Evolutionary conservation across 2,888 invertebrate species (phyloP), one percentile per base, ranked within the genome.

Genomic region (Eupithecia abbreviata): DNA sequence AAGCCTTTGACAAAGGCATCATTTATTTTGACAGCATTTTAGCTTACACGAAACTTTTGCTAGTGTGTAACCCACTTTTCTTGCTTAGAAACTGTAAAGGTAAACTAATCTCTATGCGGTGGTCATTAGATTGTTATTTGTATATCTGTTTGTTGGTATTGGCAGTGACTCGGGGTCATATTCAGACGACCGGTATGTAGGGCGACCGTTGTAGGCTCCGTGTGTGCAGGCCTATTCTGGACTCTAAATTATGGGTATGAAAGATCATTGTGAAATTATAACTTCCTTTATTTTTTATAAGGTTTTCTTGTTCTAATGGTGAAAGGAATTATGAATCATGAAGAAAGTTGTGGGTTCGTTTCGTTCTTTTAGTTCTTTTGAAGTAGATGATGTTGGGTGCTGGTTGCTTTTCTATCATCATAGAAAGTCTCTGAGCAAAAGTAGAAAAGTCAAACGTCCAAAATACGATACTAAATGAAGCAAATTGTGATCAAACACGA

Each of bases 131-230:
- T 74, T 81, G 78, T 79, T 73, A 82, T 80, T 82, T 78, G 82
- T 74, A 3, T 73, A 74, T 75, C 47, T 68, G 71, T 76, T 82
- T 81, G 78, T 82, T 82, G 84, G 82, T 90, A 90, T 91, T 90
- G 91, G 90, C 91, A 90, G 86, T 92, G 90, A 91, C 91, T 90
- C 83, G 91, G 88, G 92, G 92, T 91, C 91, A 89, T 83, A 88
- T 86, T 87, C 88, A 83, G 86, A 84, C 89, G 88, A 87, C 85
- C 89, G 90, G 90, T 89, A 92, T 92, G 90, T 93, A 82, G 92
- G 93, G 87, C 93, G 89, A 89, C 91, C 91, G 91, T 90, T 92
- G 80, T 58, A 42, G 45, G 77, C 73, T 80, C 75, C 82, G 83
- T 82, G 78, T 73, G 78, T 76, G 80, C 76, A 75, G 82, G 70